Conservation (phyloP, 2,797 vertebrate genomes). For the Lithobates pipiens region DNA sequence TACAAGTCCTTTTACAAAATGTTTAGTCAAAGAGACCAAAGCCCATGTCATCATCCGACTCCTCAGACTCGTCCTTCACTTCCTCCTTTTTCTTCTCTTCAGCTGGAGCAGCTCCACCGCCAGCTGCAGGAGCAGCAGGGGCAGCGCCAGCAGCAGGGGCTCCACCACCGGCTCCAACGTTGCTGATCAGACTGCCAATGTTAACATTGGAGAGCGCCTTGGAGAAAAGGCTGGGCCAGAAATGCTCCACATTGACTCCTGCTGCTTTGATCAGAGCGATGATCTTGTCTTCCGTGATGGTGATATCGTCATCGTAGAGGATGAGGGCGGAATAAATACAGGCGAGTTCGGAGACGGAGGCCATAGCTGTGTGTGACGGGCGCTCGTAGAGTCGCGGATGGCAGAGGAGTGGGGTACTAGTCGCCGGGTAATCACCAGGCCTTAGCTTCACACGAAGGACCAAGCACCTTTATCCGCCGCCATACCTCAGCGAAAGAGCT, state of each 20-base stretch:
- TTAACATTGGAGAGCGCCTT: constrained; percentile 92
- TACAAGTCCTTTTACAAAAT: constrained; percentile 74
- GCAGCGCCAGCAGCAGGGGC: constrained; percentile 71
- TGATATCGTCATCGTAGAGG: constrained; percentile 92
- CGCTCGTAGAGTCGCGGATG: constrained; percentile 70
- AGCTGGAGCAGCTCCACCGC: constrained; percentile 76
- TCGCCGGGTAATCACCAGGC: constrained; percentile 88
- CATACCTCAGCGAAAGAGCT: constrained; percentile 72
- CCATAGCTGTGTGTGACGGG: constrained; percentile 76
- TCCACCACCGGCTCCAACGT: constrained; percentile 90
- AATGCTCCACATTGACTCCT: constrained; percentile 91
- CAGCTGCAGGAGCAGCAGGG: constrained; percentile 68
- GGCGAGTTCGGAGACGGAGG: constrained; percentile 91
- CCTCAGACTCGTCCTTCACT: constrained; percentile 95
- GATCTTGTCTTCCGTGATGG: constrained; percentile 89
- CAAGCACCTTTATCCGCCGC: constrained; percentile 86
- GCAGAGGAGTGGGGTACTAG: constrained; percentile 87
- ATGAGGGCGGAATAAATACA: constrained; percentile 95
- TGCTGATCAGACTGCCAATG: constrained; percentile 95
- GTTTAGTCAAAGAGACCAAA: constrained; percentile 97
- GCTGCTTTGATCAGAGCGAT: constrained; percentile 96
- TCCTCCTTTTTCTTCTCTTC: constrained; percentile 94
- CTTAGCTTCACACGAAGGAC: constrained; percentile 97
- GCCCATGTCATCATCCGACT: constrained; percentile 98
- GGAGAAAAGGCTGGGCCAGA: constrained; percentile 96